Percentiles rank a stretch among this genome's conserved stretches.
phyloP scores from a whole-genome alignment of 2,888 invertebrate genomes.

The Gandaritis pyraliata region DNA sequence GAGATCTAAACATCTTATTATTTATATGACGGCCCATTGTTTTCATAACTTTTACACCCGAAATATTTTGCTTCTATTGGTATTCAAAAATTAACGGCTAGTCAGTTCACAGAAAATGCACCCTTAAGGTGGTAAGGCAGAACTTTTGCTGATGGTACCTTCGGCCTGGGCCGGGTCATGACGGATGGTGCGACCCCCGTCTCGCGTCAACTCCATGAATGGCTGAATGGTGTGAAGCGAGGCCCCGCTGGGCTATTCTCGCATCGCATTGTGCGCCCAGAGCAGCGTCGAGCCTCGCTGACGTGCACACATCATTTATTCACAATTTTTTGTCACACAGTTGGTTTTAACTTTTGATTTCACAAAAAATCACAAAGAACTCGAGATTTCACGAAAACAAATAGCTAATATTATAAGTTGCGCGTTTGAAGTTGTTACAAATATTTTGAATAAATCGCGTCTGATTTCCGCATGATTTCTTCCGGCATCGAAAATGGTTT shows the following conservation, averaged over 20 bases:
- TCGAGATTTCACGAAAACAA: constrained; percentile 44
- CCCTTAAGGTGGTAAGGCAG: too few species aligned
- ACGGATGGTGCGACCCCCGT: constrained; percentile 70
- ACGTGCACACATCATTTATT: constrained; percentile 68
- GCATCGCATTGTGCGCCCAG: constrained; percentile 63
- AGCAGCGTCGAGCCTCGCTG: constrained; percentile 52
- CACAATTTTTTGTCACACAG: constrained; percentile 62
- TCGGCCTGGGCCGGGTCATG: constrained; percentile 40
- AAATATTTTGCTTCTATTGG: too few species aligned
- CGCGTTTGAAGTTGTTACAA: constrained; percentile 52
- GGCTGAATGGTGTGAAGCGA: constrained; percentile 68
- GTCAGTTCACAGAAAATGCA: too few species aligned
- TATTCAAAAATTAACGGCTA: too few species aligned
- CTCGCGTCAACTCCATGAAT: constrained; percentile 61
- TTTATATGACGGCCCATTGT: too few species aligned
- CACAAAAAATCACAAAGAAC: constrained; percentile 54
- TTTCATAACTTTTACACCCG: too few species aligned
- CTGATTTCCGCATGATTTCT: constrained; percentile 64
- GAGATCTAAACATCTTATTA: too few species aligned
- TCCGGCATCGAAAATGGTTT: constrained; percentile 54
- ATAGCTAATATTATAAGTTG: constrained; percentile 43
- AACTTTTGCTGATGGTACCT: too few species aligned
- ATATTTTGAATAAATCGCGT: constrained; percentile 66
- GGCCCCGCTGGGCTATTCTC: constrained; percentile 73
- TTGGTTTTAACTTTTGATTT: constrained; percentile 61